These are phyloP conservation scores for Neodiprion lecontei DNA, from an alignment of 1,140 invertebrate species.

Conservation along the genomic window DNA sequence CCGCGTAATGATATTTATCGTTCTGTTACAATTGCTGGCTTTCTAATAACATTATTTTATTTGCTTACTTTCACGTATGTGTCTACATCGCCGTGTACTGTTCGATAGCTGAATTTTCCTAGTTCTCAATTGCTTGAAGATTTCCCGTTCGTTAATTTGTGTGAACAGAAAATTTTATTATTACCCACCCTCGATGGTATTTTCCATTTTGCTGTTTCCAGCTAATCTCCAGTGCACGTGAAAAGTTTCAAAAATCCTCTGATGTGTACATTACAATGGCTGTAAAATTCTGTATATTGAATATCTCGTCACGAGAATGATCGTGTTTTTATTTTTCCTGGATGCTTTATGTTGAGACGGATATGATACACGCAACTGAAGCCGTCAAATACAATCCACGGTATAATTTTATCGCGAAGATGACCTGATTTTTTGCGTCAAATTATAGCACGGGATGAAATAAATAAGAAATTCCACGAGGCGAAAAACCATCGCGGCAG, in stretches of 20 bases:
- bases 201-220: too few species aligned
- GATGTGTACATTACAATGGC: too few species aligned
- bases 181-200: not conserved
- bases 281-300: too few species aligned
- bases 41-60: not conserved
- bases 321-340: too few species aligned
- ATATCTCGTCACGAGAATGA: too few species aligned
- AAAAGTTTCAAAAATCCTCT: too few species aligned
- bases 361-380: too few species aligned
- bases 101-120: not conserved
- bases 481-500: not conserved
- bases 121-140: not conserved
- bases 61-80: not conserved
- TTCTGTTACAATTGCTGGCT: constrained; percentile 13
- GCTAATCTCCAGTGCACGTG: too few species aligned
- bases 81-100: not conserved
- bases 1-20: constrained; percentile 11
- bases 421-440: constrained; percentile 1
- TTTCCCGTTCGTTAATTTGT: not conserved
- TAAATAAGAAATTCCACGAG: not conserved
- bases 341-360: too few species aligned
- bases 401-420: not conserved
- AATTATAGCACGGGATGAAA: not conserved
- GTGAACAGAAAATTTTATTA: not conserved
- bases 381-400: too few species aligned